Evolutionary conservation across 2,888 invertebrate species (phyloP), one percentile per base, ranked within the genome.

Genomic region (Crossocerus cetratus): DNA sequence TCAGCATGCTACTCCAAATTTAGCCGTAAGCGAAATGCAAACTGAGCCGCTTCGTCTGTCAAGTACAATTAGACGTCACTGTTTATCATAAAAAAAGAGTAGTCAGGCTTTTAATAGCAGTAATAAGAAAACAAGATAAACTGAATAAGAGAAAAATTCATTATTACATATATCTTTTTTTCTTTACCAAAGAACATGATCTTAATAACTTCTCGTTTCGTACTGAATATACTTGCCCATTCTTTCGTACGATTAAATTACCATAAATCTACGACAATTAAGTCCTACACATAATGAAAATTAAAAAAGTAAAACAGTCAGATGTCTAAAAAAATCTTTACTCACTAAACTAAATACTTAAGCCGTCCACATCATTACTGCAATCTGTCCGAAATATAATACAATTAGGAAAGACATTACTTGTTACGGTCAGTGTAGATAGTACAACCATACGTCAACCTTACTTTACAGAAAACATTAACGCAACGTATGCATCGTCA

Each of bases 321-420:
- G 53, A 78, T 74, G 60, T 73, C 59, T 69, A 69, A 80, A 49
- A 49, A 66, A 77, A 76, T 78, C 76, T 74, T 74, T 74, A 78
- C 71, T 65, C 45, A 69, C 72, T 85, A 85, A 85, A 85, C 67
- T 78, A 82, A 83, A 66, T 42, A 63, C 71, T 65, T 81, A 83
- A 85, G 80, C 81, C 80, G 84, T 84, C 77, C 67, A 68, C 69
- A 66, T 72, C 71, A 75, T 79, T 81, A 81, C 82, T 69, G 74
- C 68, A 61, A 76, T 80, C 78, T 71, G 64, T 78, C 78, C 69
- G 81, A 82, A 85, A 82, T 86, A 86, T 84, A 85, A 77, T 81
- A 83, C 81, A 82, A 82, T 84, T 86, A 87, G 82, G 86, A 87
- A 87, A 87, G 85, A 84, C 77, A 76, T 79, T 79, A 81, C 76